Evolutionary conservation across 1,140 invertebrate genomes (phyloP).

Genomic region (Cherax quadricarinatus): DNA sequence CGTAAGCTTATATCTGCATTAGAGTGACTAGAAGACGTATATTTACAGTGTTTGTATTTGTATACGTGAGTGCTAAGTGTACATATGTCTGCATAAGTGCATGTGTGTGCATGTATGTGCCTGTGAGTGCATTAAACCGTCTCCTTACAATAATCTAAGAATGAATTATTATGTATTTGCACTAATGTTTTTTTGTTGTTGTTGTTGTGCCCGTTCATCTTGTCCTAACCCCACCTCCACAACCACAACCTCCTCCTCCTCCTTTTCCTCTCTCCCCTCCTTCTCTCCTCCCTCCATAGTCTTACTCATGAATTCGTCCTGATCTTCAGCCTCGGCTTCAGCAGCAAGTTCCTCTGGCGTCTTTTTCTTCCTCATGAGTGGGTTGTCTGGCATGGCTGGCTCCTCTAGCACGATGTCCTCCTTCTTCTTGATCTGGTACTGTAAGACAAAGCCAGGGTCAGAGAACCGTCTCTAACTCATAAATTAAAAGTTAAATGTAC

Average conservation of each 20-base stretch:
- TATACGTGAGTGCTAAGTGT: not conserved
- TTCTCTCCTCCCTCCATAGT: not conserved
- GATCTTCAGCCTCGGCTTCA: constrained; percentile 94
- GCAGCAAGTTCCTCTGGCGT: constrained; percentile 96
- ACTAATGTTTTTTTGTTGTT: too few relatives aligned
- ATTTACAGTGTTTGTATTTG: not conserved
- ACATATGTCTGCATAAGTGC: not conserved
- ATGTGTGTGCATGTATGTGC: not conserved
- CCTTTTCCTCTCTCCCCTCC: not conserved
- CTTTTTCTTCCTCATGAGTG: constrained; percentile 96
- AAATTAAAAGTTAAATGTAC: too few relatives aligned
- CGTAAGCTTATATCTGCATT: too few relatives aligned
- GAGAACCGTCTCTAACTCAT: not conserved
- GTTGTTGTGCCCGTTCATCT: too few relatives aligned
- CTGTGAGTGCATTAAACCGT: not conserved
- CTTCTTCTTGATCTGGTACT: constrained; percentile 99
- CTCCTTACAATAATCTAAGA: too few relatives aligned
- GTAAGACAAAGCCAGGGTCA: constrained; percentile 73
- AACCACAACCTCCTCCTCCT: too few relatives aligned
- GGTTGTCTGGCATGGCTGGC: constrained; percentile 82
- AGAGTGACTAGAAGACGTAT: too few relatives aligned
- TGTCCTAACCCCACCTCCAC: too few relatives aligned
- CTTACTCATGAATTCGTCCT: constrained; percentile 98
- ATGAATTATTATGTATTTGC: too few relatives aligned
- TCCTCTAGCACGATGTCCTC: constrained; percentile 88